Conservation (phyloP, 1,140 invertebrate genomes). For the Proctacanthus coquilletti region DNA sequence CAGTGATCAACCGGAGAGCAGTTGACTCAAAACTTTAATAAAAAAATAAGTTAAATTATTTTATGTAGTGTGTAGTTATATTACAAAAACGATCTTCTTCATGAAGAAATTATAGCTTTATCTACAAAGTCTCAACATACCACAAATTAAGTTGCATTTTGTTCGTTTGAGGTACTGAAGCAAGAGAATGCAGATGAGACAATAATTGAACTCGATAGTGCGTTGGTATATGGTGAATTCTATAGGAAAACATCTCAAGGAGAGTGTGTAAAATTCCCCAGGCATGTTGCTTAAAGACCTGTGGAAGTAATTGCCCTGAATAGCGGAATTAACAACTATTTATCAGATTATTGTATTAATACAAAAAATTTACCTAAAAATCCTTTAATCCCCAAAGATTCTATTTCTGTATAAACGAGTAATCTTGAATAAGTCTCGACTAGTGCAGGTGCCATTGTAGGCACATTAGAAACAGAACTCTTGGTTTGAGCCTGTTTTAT, state of each 20-base stretch:
- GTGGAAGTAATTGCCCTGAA: constrained; percentile 69
- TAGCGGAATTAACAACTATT: constrained; percentile 8
- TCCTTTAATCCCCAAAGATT: constrained; percentile 90
- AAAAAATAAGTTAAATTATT: constrained; percentile 1
- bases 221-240: constrained; percentile 90
- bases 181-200: constrained; percentile 74
- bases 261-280: constrained; percentile 90
- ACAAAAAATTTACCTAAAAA: constrained; percentile 66
- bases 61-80: too few species aligned
- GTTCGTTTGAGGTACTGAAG: constrained; percentile 81
- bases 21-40: constrained; percentile 68
- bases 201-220: constrained; percentile 86
- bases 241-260: constrained; percentile 91
- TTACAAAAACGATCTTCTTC: too few species aligned
- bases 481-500: constrained; percentile 46
- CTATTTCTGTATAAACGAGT: constrained; percentile 91
- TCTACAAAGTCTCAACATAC: constrained; percentile 31
- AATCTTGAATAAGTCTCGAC: constrained; percentile 90
- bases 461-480: constrained; percentile 47
- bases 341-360: background rate
- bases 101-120: constrained; percentile 4
- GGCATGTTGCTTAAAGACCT: constrained; percentile 80
- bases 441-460: constrained; percentile 69
- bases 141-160: constrained; percentile 89
- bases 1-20: constrained; percentile 76